Evolutionary conservation across 2,888 invertebrate species (phyloP), one percentile per base, ranked within the genome.

Genomic region (Perdita meconis): DNA sequence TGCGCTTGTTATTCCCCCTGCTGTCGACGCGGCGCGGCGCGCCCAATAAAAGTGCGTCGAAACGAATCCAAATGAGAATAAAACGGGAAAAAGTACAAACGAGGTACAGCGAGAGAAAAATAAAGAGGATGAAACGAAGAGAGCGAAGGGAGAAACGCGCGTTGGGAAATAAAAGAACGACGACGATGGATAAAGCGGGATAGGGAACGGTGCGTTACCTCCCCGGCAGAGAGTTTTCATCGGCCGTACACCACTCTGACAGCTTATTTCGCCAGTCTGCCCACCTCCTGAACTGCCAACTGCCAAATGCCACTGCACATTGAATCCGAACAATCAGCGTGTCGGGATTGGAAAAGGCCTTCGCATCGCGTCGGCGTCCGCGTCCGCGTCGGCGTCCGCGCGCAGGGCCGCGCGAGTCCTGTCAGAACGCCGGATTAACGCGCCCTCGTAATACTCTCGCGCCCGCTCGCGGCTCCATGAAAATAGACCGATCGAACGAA

Each of bases 281-380:
- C 76, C 78, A 66, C 78, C 83, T 75, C 84, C 76, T 82, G 75
- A 78, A 80, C 84, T 87, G 84, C 83, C 85, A 83, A 82, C 83
- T 83, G 85, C 86, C 88, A 85, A 88, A 88, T 88, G 87, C 88
- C 89, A 87, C 85, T 84, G 86, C 84, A 87, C 85, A 86, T 89
- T 88, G 87, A 89, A 89, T 89, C 78, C 84, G 82, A 89, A 89
- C 89, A 86, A 89, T 88, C 88, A 87, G 87, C 83, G 82, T 78
- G 84, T 80, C 87, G 83, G 82, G 83, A 85, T 77, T 80, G 84
- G 83, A 80, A 84, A 82, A 84, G 80, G 85, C 72, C 51, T 64
- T 30, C 34, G 53, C n/a, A n/a, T n/a, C n/a, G n/a, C n/a, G n/a
- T n/a, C n/a, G n/a, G n/a, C n/a, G n/a, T n/a, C n/a, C n/a, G n/a